phyloP scores from a whole-genome alignment of 2,797 vertebrate genomes.

The Mus minutoides region DNA sequence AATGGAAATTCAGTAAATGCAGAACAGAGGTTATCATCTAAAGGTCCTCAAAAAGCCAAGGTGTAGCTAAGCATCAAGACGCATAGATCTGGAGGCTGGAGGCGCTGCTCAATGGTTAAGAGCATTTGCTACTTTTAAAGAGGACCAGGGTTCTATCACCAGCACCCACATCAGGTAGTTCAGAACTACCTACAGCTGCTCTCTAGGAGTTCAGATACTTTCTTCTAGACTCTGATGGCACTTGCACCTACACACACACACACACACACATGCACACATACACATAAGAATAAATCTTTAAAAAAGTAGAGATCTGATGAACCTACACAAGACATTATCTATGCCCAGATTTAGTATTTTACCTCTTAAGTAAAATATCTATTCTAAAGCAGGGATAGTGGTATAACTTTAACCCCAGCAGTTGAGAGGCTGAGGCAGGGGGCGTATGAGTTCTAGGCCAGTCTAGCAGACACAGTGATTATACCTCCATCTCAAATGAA shows the following conservation, averaged over 20 bases:
- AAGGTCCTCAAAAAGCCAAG: background rate
- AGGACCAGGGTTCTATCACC: background rate
- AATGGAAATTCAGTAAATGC: background rate
- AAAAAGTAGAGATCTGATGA: background rate
- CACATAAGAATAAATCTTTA: background rate
- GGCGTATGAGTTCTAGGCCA: background rate
- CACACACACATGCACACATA: background rate
- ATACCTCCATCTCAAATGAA: background rate
- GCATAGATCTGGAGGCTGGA: background rate
- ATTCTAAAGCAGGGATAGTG: background rate
- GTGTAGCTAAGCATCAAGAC: background rate
- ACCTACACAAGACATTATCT: background rate
- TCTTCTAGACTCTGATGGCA: background rate
- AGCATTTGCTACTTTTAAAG: background rate
- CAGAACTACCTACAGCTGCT: background rate
- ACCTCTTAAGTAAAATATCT: constrained; percentile 23
- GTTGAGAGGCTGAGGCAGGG: background rate
- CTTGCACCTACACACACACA: background rate
- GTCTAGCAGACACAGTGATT: background rate
- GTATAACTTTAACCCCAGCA: background rate
- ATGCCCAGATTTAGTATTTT: constrained; percentile 12
- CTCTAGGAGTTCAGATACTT: background rate
- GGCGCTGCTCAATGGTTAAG: background rate
- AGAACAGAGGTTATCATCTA: background rate
- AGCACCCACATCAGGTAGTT: background rate